Conservation (phyloP, 2,113 vertebrate species). For the Eudyptes chrysolophus region DNA sequence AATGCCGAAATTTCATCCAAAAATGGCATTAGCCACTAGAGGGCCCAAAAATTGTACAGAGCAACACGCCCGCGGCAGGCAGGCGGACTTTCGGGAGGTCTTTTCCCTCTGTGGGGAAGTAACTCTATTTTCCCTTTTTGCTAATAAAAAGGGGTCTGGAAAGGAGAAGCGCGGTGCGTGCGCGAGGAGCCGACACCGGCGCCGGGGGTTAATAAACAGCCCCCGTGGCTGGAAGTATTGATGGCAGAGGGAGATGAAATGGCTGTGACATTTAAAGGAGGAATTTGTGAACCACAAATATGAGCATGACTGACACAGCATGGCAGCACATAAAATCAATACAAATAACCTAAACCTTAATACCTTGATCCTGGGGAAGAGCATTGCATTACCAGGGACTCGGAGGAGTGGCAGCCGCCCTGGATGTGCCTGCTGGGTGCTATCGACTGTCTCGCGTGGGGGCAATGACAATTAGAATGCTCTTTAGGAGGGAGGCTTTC, state of each 20-base stretch:
- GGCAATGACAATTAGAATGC: constrained; percentile 85
- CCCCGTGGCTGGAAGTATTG: constrained; percentile 80
- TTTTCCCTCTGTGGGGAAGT: background rate
- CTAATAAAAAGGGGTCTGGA: background rate
- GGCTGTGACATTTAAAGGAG: constrained; percentile 96
- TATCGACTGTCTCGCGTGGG: constrained; percentile 83
- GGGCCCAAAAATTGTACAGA: constrained; percentile 23
- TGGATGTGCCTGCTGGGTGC: constrained; percentile 73
- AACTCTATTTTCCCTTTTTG: background rate
- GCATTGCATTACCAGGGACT: constrained; percentile 87
- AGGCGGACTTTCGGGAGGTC: background rate
- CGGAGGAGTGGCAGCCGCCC: constrained; percentile 73
- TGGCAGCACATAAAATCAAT: constrained; percentile 99
- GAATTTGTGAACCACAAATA: constrained; percentile 99
- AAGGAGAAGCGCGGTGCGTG: background rate
- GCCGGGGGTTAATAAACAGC: constrained; percentile 80
- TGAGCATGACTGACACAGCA: constrained; percentile 88
- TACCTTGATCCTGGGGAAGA: constrained; percentile 97
- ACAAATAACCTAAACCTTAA: constrained; percentile 99
- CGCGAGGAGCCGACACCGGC: background rate
- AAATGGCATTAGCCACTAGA: constrained; percentile 52
- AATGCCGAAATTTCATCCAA: background rate
- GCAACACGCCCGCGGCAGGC: background rate
- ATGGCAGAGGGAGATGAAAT: constrained; percentile 93
- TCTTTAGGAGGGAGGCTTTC: constrained; percentile 39